Evolutionary conservation across 2,113 vertebrate genomes (phyloP).

Genomic region (Solenodon paradoxus): DNA sequence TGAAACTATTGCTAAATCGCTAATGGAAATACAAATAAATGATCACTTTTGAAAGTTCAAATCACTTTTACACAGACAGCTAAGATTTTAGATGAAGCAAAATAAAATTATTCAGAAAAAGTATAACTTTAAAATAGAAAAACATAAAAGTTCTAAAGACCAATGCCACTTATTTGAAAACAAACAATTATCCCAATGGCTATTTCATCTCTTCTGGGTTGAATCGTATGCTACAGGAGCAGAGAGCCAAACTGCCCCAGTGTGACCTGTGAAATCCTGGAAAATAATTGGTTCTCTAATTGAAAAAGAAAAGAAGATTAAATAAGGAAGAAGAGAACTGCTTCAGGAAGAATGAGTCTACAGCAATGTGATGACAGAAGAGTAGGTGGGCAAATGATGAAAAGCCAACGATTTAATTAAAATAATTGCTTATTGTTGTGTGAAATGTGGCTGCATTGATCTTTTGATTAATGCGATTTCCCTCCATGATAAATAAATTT

Average conservation of each 20-base stretch:
- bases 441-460: constrained; percentile 26
- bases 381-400: background rate
- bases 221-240: background rate
- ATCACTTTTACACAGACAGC: background rate
- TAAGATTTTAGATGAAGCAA: constrained; percentile 4
- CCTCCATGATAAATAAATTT: constrained; percentile 27
- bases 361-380: background rate
- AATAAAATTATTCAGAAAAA: background rate
- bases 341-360: constrained; percentile 27
- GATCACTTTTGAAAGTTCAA: background rate
- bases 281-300: constrained; percentile 72
- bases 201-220: constrained; percentile 8
- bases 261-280: constrained; percentile 57
- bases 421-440: constrained; percentile 64
- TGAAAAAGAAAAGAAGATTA: constrained; percentile 75
- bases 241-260: constrained; percentile 39
- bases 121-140: background rate
- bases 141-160: background rate
- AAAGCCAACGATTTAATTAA: constrained; percentile 56
- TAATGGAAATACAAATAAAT: constrained; percentile 19
- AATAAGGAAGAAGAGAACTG: constrained; percentile 7
- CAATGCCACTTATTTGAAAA: background rate
- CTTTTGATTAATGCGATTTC: constrained; percentile 54
- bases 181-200: constrained; percentile 35
- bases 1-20: background rate